A percentile compares a stretch with the other conserved stretches of the same genome.
Evolutionary conservation across 2,888 invertebrate genomes (phyloP).

Genomic region (Lepidonotus clava): DNA sequence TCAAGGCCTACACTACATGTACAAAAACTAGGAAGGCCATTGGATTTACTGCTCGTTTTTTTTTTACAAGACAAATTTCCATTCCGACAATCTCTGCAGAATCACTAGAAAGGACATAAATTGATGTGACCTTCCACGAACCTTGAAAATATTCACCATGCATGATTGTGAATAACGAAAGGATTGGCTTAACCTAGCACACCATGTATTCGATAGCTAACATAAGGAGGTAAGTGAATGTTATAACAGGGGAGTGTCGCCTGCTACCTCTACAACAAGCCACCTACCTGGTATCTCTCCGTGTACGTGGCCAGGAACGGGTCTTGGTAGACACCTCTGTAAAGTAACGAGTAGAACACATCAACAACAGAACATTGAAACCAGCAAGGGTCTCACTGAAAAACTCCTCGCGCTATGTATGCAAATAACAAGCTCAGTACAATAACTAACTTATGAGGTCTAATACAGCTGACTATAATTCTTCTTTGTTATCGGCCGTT

Average conservation of each 20-base stretch:
- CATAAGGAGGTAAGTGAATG: slow-evolving; percentile 40
- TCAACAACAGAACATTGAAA: too few relatives aligned
- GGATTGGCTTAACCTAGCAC: slow-evolving; percentile 52
- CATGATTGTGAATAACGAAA: slow-evolving; percentile 24
- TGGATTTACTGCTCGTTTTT: neutral
- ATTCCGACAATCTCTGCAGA: slow-evolving; percentile 46
- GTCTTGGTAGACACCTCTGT: slow-evolving; percentile 95
- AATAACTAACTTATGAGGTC: too few relatives aligned
- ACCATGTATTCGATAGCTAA: slow-evolving; percentile 46
- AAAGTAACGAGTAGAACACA: too few relatives aligned
- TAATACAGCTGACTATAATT: too few relatives aligned
- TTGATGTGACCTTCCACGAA: slow-evolving; percentile 54
- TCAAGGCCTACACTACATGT: slow-evolving; percentile 23
- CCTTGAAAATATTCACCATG: slow-evolving; percentile 50
- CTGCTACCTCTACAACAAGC: neutral
- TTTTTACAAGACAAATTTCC: slow-evolving; percentile 21
- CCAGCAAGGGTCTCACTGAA: too few relatives aligned
- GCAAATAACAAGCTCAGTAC: too few relatives aligned
- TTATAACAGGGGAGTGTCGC: slow-evolving; percentile 27
- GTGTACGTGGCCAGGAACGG: slow-evolving; percentile 88
- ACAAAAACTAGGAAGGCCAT: neutral
- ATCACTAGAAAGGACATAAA: slow-evolving; percentile 34
- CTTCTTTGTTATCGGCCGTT: too few relatives aligned
- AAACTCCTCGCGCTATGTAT: too few relatives aligned
- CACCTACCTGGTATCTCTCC: slow-evolving; percentile 74